Base-by-base conservation (phyloP, 2,888 invertebrate species). In the Cordilura impudica region DNA sequence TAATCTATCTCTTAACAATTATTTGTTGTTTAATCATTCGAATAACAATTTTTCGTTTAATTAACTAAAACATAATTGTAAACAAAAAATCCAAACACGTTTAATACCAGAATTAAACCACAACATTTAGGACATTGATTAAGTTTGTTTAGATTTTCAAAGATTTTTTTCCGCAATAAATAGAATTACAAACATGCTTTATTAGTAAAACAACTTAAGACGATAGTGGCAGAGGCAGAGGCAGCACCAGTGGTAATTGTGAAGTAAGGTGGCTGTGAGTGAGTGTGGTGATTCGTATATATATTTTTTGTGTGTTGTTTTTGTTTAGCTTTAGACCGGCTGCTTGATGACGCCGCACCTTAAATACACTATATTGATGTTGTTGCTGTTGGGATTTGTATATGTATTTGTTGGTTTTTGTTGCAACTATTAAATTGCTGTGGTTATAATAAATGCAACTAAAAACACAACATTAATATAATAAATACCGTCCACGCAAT, bases 401-500 rank as follows among this genome's bases (percentile, higher is more conserved):
- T 60, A 39, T 54, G 19, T 75, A 54, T 75, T 61, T n/a, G n/a
- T n/a, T n/a, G n/a, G n/a, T n/a, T n/a, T n/a, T 69, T 58, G 67
- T 63, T 80, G 74, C 77, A 71, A 71, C 76, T 75, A 72, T 76
- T 73, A 74, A 76, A 69, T 51, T 72, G 78, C 74, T 74, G 75
- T 76, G 61, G 71, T 76, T 82, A 66, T 81, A 81, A 75, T 72
- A 80, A 79, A 83, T 83, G 82, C 80, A 83, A 82, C 83, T 75
- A 79, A 72, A 80, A 79, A 78, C 78, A 63, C 82, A 82, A 83
- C 83, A 83, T 80, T 81, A 74, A 84, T 84, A 87, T 87, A 86
- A 87, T 85, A 87, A 87, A 87, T 85, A 84, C 87, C 87, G 87
- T 87, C 87, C 87, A 87, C 87, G 87, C 87, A 87, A 85, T 86